A percentile compares a stretch with the other conserved stretches of the same genome.
Conservation (phyloP, 2,113 vertebrate species). For the Mormyrus lacerda region DNA sequence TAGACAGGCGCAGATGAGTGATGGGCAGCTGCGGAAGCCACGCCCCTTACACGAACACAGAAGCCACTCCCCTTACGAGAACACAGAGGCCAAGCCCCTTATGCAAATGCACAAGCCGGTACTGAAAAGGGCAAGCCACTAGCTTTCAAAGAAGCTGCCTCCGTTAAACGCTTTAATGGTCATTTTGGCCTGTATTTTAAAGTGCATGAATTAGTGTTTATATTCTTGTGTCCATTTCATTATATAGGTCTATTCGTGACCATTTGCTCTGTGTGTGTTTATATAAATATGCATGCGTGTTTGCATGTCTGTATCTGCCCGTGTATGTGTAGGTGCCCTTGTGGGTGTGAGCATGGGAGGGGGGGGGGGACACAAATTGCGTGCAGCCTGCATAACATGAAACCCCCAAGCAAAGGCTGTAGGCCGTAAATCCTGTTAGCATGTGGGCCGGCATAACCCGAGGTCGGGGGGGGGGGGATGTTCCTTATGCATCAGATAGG, state of each 20-base stretch:
- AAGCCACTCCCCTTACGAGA: not conserved
- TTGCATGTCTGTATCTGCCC: not conserved
- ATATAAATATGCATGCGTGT: not conserved
- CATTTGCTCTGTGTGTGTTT: not conserved
- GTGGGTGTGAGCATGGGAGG: not conserved
- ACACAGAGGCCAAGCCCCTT: not conserved
- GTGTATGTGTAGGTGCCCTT: slow-evolving; percentile 6
- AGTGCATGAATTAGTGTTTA: not conserved
- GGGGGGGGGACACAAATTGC: not conserved
- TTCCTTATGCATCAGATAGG: not conserved
- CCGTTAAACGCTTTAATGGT: not conserved
- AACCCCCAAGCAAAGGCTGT: not conserved
- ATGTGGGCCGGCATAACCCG: not conserved
- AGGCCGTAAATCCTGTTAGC: not conserved
- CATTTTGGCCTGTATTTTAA: not conserved
- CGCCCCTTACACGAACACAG: not conserved
- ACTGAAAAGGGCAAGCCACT: not conserved
- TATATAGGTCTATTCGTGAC: not conserved
- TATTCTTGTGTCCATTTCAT: not conserved
- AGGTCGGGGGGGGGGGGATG: not conserved
- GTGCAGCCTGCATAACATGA: not conserved
- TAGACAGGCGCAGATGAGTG: slow-evolving; percentile 38
- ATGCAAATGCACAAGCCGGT: slow-evolving; percentile 4
- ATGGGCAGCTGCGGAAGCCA: slow-evolving; percentile 23
- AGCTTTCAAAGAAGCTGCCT: not conserved